phyloP scores from a whole-genome alignment of 2,888 invertebrate genomes.

The Mellilla xanthometata region DNA sequence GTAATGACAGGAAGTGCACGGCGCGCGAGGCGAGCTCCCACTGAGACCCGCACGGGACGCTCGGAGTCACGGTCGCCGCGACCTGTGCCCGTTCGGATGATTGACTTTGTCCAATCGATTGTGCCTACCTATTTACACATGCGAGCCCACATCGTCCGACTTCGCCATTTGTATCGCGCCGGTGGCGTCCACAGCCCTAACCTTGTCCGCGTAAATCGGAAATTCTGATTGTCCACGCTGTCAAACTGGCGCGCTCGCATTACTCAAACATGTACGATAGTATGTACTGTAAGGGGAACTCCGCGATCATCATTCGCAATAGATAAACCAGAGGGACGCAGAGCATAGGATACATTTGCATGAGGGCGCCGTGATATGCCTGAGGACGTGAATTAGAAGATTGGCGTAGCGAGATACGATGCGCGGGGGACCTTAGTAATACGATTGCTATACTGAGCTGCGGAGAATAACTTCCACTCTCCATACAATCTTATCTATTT shows the following conservation, averaged over 20 bases:
- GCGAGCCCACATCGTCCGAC: conserved; percentile 51
- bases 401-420: conserved; percentile 44
- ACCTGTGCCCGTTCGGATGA: conserved; percentile 69
- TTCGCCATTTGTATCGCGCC: conserved; percentile 44
- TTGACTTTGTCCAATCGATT: conserved; percentile 78
- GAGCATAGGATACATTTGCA: conserved; percentile 33
- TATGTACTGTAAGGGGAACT: conserved; percentile 15
- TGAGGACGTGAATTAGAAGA: conserved; percentile 60
- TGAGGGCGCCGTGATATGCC: conserved; percentile 47
- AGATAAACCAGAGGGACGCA: conserved; percentile 15
- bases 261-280: conserved; percentile 2
- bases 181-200: conserved; percentile 42
- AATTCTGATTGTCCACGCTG: conserved; percentile 38
- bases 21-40: conserved; percentile 62
- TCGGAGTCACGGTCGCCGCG: conserved; percentile 76
- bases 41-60: conserved; percentile 60
- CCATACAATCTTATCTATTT: neutral
- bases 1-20: conserved; percentile 62
- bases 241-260: conserved; percentile 3
- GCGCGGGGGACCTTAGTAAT: conserved; percentile 38
- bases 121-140: conserved; percentile 62
- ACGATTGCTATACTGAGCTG: conserved; percentile 36
- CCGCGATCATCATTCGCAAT: conserved; percentile 17
- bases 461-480: neutral
- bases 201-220: conserved; percentile 53